A percentile compares a stretch with the other conserved stretches of the same genome.
phyloP scores from a whole-genome alignment of 2,797 vertebrate genomes.

The Chelidonichthys spinosus region DNA sequence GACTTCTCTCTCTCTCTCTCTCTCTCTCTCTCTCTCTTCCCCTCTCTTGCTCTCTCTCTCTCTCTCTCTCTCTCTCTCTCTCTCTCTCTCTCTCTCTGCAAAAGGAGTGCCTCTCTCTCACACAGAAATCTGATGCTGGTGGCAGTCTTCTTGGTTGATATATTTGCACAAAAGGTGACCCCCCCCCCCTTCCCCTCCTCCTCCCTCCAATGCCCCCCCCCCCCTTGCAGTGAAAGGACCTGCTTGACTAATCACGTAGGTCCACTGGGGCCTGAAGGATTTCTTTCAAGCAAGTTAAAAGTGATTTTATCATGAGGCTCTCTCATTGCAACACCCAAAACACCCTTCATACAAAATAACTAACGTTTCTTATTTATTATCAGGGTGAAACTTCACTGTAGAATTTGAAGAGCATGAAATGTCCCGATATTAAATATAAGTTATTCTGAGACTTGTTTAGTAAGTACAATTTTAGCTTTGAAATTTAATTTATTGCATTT shows the following conservation, averaged over 20 bases:
- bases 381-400: background rate
- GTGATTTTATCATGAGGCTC: slow-evolving; percentile 71
- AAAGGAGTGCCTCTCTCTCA: slow-evolving; percentile 54
- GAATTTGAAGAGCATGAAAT: background rate
- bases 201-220: slow-evolving; percentile 32
- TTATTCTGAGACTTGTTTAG: background rate
- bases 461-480: background rate
- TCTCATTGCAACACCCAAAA: slow-evolving; percentile 33
- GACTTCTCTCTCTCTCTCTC: slow-evolving; percentile 48
- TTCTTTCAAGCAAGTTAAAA: slow-evolving; percentile 71
- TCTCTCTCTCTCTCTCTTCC: slow-evolving; percentile 48
- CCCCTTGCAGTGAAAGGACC: slow-evolving; percentile 65
- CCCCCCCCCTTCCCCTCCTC: slow-evolving; percentile 46
- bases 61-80: slow-evolving; percentile 53
- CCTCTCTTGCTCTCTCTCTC: slow-evolving; percentile 52
- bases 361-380: background rate
- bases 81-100: slow-evolving; percentile 41
- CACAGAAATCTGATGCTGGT: slow-evolving; percentile 85
- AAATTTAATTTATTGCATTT: background rate
- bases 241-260: slow-evolving; percentile 71
- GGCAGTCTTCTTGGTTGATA: slow-evolving; percentile 84
- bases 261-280: slow-evolving; percentile 54
- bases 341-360: slow-evolving; percentile 25
- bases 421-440: background rate
- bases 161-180: slow-evolving; percentile 88